Evolutionary conservation across 1,140 invertebrate genomes (phyloP).

Genomic region (Rhizoglyphus robini): DNA sequence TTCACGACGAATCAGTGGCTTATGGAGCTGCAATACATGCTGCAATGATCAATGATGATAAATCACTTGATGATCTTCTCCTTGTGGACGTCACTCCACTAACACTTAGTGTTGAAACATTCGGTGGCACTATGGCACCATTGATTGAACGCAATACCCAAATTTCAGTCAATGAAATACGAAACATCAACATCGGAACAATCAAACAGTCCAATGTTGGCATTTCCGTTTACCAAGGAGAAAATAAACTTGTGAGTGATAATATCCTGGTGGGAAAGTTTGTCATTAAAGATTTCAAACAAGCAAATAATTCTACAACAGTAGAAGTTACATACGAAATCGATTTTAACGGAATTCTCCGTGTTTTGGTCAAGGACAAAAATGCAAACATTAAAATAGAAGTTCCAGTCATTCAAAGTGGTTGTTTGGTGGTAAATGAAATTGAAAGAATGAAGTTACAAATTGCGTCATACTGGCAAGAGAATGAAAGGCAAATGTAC

Average conservation of each 20-base stretch:
- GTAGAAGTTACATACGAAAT: neutral
- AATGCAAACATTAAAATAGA: too few species aligned
- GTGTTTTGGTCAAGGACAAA: neutral
- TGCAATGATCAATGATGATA: constrained; percentile 78
- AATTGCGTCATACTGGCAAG: too few species aligned
- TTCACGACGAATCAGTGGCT: constrained; percentile 78
- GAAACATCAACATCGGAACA: constrained; percentile 37
- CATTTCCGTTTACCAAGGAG: neutral
- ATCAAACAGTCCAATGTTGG: too few species aligned
- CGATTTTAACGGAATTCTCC: neutral
- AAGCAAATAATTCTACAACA: neutral
- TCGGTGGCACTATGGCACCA: constrained; percentile 88
- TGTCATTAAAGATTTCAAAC: neutral
- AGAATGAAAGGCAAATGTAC: too few species aligned
- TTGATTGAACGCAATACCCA: constrained; percentile 90
- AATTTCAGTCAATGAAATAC: constrained; percentile 82
- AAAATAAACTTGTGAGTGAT: neutral
- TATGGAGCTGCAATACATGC: constrained; percentile 62
- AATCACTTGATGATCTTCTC: constrained; percentile 75
- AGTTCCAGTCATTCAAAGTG: too few species aligned
- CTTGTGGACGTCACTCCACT: constrained; percentile 84
- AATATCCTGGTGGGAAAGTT: neutral
- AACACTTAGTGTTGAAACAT: constrained; percentile 90
- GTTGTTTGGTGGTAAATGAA: too few species aligned
- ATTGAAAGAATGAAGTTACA: too few species aligned